phyloP scores from a whole-genome alignment of 2,888 invertebrate species.

The Andrena chrysosceles region DNA sequence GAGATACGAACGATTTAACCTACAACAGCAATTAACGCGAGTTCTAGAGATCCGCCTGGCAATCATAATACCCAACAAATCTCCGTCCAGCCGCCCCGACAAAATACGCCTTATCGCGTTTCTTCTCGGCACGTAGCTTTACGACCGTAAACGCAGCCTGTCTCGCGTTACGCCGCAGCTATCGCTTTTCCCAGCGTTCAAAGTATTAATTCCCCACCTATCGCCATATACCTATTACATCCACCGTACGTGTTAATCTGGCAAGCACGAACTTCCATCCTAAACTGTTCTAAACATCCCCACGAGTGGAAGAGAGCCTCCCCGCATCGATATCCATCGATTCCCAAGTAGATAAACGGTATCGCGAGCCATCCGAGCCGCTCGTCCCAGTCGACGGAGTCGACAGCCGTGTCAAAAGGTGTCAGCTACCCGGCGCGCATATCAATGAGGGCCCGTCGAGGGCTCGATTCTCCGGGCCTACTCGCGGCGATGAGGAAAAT shows the following conservation, averaged over 20 bases:
- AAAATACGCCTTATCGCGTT: slow-evolving; percentile 21
- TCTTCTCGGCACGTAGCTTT: slow-evolving; percentile 12
- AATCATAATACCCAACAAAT: slow-evolving; percentile 24
- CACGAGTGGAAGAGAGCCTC: too few species aligned
- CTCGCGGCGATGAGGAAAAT: slow-evolving; percentile 44
- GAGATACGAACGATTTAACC: too few species aligned
- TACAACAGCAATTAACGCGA: not conserved
- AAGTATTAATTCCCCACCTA: slow-evolving; percentile 3
- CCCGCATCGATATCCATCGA: too few species aligned
- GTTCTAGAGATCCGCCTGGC: not conserved
- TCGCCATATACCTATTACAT: not conserved
- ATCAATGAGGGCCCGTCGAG: slow-evolving; percentile 30
- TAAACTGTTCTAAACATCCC: too few species aligned
- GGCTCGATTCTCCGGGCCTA: slow-evolving; percentile 2
- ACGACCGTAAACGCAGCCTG: not conserved
- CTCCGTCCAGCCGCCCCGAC: not conserved
- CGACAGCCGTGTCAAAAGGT: too few species aligned
- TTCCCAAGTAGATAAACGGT: too few species aligned
- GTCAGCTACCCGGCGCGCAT: slow-evolving; percentile 10
- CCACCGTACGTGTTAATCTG: not conserved
- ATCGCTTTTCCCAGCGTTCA: slow-evolving; percentile 19
- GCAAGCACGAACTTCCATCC: too few species aligned
- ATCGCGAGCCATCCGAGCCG: too few species aligned
- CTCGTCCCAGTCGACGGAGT: too few species aligned
- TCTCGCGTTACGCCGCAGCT: slow-evolving; percentile 12